phyloP scores from a whole-genome alignment of 2,888 invertebrate genomes.

The Aspidiotus destructor region DNA sequence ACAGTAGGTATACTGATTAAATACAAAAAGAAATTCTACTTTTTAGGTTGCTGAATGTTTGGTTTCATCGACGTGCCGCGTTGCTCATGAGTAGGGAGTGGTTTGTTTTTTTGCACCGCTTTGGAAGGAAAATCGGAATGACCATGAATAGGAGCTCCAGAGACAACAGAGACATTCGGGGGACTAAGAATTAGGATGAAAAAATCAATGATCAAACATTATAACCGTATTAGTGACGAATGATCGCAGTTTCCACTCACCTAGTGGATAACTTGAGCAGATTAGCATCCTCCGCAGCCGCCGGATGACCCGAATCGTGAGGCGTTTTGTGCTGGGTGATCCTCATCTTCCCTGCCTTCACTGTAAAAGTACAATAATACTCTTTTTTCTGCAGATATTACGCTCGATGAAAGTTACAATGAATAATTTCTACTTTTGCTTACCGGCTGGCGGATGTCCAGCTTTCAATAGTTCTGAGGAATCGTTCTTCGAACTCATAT shows the following conservation, averaged over 20 bases:
- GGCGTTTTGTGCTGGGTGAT: constrained; percentile 70
- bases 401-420: background rate
- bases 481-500: constrained; percentile 22
- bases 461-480: constrained; percentile 51
- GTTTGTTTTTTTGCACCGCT: constrained; percentile 73
- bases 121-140: constrained; percentile 82
- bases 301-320: constrained; percentile 14
- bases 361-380: constrained; percentile 44
- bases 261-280: constrained; percentile 62
- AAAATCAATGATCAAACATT: background rate
- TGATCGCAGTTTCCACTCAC: constrained; percentile 38
- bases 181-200: constrained; percentile 48
- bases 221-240: background rate
- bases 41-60: constrained; percentile 79
- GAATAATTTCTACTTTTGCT: background rate
- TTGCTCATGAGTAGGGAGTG: constrained; percentile 55
- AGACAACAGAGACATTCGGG: constrained; percentile 60
- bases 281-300: constrained; percentile 45
- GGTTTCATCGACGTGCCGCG: constrained; percentile 43
- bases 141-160: constrained; percentile 70
- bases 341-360: constrained; percentile 86
- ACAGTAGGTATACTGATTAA: background rate
- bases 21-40: constrained; percentile 48
- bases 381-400: no score
- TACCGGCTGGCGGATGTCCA: constrained; percentile 85